Evolutionary conservation across 1,140 invertebrate species (phyloP), one percentile per base, ranked within the genome.

Genomic region (Anastrepha obliqua): DNA sequence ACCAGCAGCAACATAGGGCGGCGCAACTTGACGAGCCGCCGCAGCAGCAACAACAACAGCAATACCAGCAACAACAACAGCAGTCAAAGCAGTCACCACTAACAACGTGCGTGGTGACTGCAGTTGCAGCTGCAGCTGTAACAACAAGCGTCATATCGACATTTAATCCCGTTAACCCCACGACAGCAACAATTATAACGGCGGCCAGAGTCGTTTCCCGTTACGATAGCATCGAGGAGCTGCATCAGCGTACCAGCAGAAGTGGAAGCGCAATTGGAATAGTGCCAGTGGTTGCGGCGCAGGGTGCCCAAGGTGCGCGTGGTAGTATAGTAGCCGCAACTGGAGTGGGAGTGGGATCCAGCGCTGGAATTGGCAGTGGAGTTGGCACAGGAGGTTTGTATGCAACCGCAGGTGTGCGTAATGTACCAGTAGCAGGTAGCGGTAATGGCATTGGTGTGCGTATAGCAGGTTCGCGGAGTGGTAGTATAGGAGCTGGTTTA

Each of bases 201-300:
- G 91, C 91, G 91, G 91, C 91, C 89, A 90, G 91, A 91, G 91
- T 92, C 89, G 92, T 91, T 89, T 92, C 91, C 86, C 91, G 91
- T 91, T 92, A 91, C 90, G 91, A 92, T 91, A 91, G 90, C 88
- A 89, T 92, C 89, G 91, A 92, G 89, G 91, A 91, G 91, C 90
- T 91, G 91, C 90, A 92, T 91, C 91, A 87, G 58, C 74, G 88
- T 15, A 86, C 90, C 88, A 88, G 90, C 90, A 90, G 91, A 90
- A 92, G 91, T 92, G 91, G 91, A 91, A 92, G 91, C 91, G 90
- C 91, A 88, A 90, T 91, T 87, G 91, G 90, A 89, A 90, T 91
- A 91, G 87, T 89, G 87, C 88, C 88, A 87, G 87, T 88, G 89
- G 89, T 86, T 87, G 90, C 86, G 78, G 89, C 78, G 51, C 55